A percentile compares a stretch with the other conserved stretches of the same genome.
Conservation (phyloP, 2,797 vertebrate species). For the Lophius americanus region DNA sequence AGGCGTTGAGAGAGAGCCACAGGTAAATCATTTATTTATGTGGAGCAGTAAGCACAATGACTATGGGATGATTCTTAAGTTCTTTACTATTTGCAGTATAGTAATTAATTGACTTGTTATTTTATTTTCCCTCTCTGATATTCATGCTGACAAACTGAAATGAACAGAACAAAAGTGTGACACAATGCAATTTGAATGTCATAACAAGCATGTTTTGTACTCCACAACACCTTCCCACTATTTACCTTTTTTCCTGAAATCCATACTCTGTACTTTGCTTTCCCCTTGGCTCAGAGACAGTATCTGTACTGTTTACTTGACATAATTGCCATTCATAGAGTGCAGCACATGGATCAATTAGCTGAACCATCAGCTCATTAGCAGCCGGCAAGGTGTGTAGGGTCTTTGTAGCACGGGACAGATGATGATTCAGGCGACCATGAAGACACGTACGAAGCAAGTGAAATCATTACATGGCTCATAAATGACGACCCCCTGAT, state of each 20-base stretch:
- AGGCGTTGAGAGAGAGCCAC: conserved; percentile 89
- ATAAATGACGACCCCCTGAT: conserved; percentile 59
- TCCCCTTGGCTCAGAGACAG: conserved; percentile 40
- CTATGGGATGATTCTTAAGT: conserved; percentile 32
- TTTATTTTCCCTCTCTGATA: conserved; percentile 58
- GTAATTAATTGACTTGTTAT: conserved; percentile 51
- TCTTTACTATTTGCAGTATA: conserved; percentile 28
- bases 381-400: conserved; percentile 61
- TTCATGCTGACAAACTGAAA: conserved; percentile 63
- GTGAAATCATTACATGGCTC: conserved; percentile 58
- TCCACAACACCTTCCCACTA: conserved; percentile 23
- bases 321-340: conserved; percentile 75
- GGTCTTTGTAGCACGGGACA: conserved; percentile 64
- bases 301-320: conserved; percentile 74
- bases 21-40: conserved; percentile 81
- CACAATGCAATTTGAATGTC: conserved; percentile 62
- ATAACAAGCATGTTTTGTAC: conserved; percentile 44
- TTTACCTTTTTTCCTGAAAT: conserved; percentile 47
- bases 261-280: conserved; percentile 42
- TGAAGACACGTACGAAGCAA: conserved; percentile 43
- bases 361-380: conserved; percentile 80
- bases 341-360: conserved; percentile 70
- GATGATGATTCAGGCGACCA: conserved; percentile 60
- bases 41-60: conserved; percentile 16
- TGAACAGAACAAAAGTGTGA: conserved; percentile 55